These are phyloP conservation scores for Epinotia bilunana DNA, from an alignment of 2,888 invertebrate species.

Conservation along the genomic window DNA sequence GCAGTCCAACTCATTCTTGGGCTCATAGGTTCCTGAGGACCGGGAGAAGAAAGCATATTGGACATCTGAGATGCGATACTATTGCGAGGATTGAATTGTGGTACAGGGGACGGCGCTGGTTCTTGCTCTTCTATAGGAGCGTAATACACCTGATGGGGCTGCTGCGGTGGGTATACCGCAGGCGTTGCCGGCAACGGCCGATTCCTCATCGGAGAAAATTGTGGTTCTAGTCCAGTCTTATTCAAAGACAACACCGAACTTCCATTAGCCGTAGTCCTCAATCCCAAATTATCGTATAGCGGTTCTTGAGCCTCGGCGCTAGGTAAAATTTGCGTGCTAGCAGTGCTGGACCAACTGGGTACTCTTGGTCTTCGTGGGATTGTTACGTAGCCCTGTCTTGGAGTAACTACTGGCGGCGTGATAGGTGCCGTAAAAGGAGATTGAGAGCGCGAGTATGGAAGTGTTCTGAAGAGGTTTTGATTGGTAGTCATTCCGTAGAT, in stretches of 20 bases:
- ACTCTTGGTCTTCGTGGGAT: constrained; percentile 93
- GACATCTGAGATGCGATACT: constrained; percentile 81
- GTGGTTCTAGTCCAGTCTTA: constrained; percentile 85
- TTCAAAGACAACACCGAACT: constrained; percentile 91
- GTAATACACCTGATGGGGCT: constrained; percentile 77
- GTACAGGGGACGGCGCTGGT: constrained; percentile 80
- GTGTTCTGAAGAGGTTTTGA: constrained; percentile 89
- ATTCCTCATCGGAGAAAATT: constrained; percentile 85
- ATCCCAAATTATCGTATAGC: constrained; percentile 93
- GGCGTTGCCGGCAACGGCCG: constrained; percentile 87
- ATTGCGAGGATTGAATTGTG: constrained; percentile 75
- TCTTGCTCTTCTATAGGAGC: constrained; percentile 83
- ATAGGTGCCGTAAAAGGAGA: constrained; percentile 89
- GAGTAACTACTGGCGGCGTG: constrained; percentile 87
- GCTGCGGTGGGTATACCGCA: constrained; percentile 71
- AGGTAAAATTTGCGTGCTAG: constrained; percentile 81
- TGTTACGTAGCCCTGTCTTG: constrained; percentile 93
- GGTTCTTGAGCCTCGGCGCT: constrained; percentile 87
- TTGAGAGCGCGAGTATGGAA: constrained; percentile 91
- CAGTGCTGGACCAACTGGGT: constrained; percentile 91
- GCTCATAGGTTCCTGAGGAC: constrained; percentile 80
- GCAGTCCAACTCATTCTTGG: constrained; percentile 82
- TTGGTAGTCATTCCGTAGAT: constrained; percentile 86
- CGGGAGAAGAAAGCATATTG: constrained; percentile 77
- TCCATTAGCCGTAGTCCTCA: constrained; percentile 94